phyloP scores from a whole-genome alignment of 2,797 vertebrate genomes.

The Tamandua tetradactyla region DNA sequence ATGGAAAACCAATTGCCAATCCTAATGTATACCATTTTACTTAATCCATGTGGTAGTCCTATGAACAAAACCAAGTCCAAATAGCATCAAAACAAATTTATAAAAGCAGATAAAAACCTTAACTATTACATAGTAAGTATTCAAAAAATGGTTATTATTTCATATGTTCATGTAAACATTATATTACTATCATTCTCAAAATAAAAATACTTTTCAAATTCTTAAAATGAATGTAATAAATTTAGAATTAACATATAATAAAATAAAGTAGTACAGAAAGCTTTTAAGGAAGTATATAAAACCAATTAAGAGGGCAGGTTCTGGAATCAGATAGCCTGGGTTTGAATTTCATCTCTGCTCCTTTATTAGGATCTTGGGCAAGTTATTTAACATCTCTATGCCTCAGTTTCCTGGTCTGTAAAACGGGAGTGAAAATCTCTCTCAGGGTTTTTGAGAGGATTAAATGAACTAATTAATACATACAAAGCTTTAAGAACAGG shows the following conservation, averaged over 20 bases:
- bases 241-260: conserved; percentile 9
- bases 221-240: not conserved
- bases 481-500: conserved; percentile 9
- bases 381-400: conserved; percentile 7
- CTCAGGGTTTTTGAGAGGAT: conserved; percentile 12
- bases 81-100: conserved; percentile 34
- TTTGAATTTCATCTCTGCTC: conserved; percentile 4
- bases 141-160: conserved; percentile 41
- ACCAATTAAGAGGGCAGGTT: not conserved
- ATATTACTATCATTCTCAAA: conserved; percentile 15
- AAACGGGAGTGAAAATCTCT: not conserved
- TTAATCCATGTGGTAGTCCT: not conserved
- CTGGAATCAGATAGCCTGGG: not conserved
- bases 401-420: conserved; percentile 27
- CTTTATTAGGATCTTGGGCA: not conserved
- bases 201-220: conserved; percentile 24
- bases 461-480: conserved; percentile 23
- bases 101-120: conserved; percentile 31
- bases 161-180: not conserved
- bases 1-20: conserved; percentile 6
- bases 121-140: not conserved
- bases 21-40: not conserved
- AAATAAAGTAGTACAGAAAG: conserved; percentile 10
- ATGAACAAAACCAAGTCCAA: conserved; percentile 44
- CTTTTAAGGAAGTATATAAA: not conserved